A percentile compares a stretch with the other conserved stretches of the same genome.
phyloP scores from a whole-genome alignment of 2,113 vertebrate genomes.

The Aepyceros melampus region DNA sequence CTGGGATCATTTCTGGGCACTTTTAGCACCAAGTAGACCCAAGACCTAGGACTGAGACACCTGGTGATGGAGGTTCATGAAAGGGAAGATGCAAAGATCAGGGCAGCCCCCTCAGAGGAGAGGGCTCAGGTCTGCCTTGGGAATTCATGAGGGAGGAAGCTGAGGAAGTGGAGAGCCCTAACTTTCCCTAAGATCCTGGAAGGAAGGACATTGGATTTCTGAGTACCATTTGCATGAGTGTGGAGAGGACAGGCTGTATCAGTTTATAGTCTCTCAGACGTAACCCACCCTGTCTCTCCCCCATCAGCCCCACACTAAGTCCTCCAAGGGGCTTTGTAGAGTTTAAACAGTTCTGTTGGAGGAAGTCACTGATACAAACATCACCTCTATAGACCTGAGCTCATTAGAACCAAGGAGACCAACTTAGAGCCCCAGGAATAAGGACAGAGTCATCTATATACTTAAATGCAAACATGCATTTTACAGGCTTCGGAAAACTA shows the following conservation, averaged over 20 bases:
- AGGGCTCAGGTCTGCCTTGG: background rate
- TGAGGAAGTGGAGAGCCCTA: background rate
- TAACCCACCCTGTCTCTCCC: background rate
- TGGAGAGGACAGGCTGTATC: conserved; percentile 13
- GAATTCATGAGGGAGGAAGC: background rate
- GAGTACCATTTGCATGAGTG: background rate
- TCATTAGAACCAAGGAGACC: background rate
- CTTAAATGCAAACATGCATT: conserved; percentile 28
- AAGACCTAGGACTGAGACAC: background rate
- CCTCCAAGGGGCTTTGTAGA: background rate
- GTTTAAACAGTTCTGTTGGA: background rate
- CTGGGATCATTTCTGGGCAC: background rate
- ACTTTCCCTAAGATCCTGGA: conserved; percentile 29
- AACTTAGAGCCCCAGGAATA: background rate
- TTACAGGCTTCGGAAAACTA: conserved; percentile 50
- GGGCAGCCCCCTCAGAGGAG: background rate
- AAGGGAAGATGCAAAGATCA: background rate
- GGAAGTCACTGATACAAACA: background rate
- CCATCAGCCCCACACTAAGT: background rate
- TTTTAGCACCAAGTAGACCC: rapidly evolving
- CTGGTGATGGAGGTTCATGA: background rate
- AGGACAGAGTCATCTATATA: background rate
- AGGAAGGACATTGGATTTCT: conserved; percentile 49
- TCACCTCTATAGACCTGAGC: background rate
- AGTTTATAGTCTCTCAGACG: background rate